Evolutionary conservation across 2,888 invertebrate genomes (phyloP), one percentile per base, ranked within the genome.

Genomic region (Lobophora halterata): DNA sequence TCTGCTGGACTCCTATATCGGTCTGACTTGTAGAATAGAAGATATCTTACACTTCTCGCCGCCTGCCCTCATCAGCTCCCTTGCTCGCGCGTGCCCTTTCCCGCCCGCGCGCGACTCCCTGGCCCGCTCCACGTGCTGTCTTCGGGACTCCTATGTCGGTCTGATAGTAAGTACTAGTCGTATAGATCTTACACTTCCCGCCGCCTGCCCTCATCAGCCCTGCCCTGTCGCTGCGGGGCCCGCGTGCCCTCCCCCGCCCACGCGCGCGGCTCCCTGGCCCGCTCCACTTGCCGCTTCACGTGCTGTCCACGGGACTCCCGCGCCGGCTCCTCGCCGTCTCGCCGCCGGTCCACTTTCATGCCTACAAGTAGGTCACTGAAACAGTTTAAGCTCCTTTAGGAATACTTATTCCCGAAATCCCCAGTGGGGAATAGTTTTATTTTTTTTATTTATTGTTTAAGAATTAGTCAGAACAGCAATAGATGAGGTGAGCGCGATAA

Each of bases 331-430:
- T 77, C 71, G 8, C 58, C 37, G 27, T 87, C 85, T 21, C 72
- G 68, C 8, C 86, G 72, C 13, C 90, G 88, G 62, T 94, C 94
- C 23, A 95, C 90, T 71, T 93, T 93, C 94, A 95, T 95, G 16
- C 92, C 93, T 16, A 91, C 89, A 43, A 95, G 85, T 9, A 95
- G 76, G 37, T 94, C 92, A 78, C 94, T 94, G 67, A 42, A 69
- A 71, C 5, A 17, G 7, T 17, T 28, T 20, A 19, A 16, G 3
- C 6, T 46, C n/a, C n/a, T n/a, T n/a, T n/a, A n/a, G n/a, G n/a
- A n/a, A n/a, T n/a, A n/a, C n/a, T n/a, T n/a, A n/a, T n/a, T n/a
- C n/a, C n/a, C n/a, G n/a, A n/a, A n/a, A n/a, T n/a, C n/a, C n/a
- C n/a, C n/a, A n/a, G n/a, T n/a, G n/a, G n/a, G n/a, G n/a, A n/a